These are phyloP conservation scores for Ostrea denselamellosa DNA, from an alignment of 1,140 invertebrate species.

Conservation along the genomic window DNA sequence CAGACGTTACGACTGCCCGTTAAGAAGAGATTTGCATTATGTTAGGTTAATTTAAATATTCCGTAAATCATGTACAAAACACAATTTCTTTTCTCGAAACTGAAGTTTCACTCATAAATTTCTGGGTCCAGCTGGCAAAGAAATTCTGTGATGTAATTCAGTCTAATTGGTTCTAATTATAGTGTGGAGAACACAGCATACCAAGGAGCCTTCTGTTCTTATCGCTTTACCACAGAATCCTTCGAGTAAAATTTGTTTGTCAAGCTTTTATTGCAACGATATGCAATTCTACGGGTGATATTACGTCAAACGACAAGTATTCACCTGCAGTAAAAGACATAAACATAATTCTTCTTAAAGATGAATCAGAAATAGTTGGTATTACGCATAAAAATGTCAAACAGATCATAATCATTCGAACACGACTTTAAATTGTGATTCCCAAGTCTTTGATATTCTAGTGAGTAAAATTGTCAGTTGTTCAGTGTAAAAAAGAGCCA, in stretches of 20 bases:
- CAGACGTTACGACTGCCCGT: too few species aligned
- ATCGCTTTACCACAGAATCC: not conserved
- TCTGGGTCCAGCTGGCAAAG: not conserved
- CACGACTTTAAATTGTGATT: too few species aligned
- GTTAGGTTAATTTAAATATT: not conserved
- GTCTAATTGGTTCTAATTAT: constrained; percentile 7
- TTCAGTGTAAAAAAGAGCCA: not conserved
- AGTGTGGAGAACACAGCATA: not conserved
- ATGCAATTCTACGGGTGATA: too few species aligned
- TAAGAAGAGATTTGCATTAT: not conserved
- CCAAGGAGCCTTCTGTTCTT: not conserved
- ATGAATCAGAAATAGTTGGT: too few species aligned
- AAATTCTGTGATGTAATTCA: not conserved
- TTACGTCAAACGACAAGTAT: too few species aligned
- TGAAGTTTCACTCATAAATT: constrained; percentile 8
- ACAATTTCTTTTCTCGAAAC: not conserved
- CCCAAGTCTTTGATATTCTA: too few species aligned
- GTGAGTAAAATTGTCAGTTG: too few species aligned
- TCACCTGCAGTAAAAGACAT: too few species aligned
- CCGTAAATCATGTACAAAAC: constrained; percentile 15
- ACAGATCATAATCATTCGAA: too few species aligned
- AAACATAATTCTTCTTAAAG: too few species aligned
- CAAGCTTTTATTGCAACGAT: too few species aligned
- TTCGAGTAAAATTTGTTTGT: not conserved
- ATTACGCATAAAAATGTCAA: too few species aligned